phyloP scores from a whole-genome alignment of 2,797 vertebrate species.

The Pipistrellus pygmaeus region DNA sequence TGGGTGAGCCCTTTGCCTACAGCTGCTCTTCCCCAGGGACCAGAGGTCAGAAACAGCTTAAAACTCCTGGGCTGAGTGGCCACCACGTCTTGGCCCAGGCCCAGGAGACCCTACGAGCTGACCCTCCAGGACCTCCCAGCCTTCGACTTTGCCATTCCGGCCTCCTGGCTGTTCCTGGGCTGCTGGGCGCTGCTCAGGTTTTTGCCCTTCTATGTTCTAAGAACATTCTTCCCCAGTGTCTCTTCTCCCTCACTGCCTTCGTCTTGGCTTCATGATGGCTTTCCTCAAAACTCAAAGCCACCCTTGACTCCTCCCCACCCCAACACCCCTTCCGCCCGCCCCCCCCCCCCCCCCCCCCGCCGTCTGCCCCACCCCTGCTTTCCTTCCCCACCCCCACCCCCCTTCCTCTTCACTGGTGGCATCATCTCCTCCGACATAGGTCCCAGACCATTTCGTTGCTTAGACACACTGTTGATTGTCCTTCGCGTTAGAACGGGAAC shows the following conservation, averaged over 20 bases:
- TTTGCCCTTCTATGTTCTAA: too few relatives aligned
- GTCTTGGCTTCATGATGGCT: fast-evolving
- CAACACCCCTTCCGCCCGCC: too few relatives aligned
- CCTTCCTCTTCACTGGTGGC: background rate
- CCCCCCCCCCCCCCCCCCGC: too few relatives aligned
- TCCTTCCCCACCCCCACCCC: too few relatives aligned
- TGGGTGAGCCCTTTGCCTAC: background rate
- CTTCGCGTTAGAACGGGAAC: background rate
- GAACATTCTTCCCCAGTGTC: fast-evolving
- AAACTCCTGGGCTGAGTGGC: background rate
- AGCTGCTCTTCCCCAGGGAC: background rate
- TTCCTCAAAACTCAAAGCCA: background rate
- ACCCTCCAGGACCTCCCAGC: background rate
- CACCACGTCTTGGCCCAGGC: background rate
- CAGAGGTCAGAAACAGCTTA: background rate
- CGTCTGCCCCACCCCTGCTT: too few relatives aligned
- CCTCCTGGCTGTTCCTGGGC: background rate
- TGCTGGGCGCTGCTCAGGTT: fast-evolving
- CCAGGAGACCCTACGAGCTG: background rate
- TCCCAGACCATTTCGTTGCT: background rate
- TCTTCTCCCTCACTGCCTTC: background rate
- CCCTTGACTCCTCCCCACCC: background rate
- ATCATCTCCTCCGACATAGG: fast-evolving
- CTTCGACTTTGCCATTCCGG: background rate
- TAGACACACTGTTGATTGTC: background rate